A percentile compares a stretch with the other conserved stretches of the same genome.
These are phyloP conservation scores for Porphyrio hochstetteri DNA, from an alignment of 2,113 vertebrate genomes.

Conservation along the genomic window DNA sequence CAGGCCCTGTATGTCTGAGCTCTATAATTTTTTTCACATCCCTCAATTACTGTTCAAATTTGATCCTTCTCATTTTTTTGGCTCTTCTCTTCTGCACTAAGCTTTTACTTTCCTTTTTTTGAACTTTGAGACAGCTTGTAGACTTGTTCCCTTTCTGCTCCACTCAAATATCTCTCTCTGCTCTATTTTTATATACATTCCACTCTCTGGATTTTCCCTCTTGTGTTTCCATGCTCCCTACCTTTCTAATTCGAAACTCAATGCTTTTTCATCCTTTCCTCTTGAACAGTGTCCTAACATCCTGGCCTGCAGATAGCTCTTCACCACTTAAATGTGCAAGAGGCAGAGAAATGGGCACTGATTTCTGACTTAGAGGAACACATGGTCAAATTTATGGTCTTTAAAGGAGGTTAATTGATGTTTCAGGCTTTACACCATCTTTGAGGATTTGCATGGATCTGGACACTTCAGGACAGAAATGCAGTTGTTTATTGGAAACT, in stretches of 20 bases:
- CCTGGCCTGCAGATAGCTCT: background rate
- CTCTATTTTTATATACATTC: background rate
- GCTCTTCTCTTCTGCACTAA: background rate
- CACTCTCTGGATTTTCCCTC: background rate
- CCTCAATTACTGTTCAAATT: background rate
- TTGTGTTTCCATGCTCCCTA: background rate
- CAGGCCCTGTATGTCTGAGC: background rate
- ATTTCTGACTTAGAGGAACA: background rate
- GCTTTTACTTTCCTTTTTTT: background rate
- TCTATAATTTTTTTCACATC: background rate
- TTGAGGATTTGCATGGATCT: constrained; percentile 75
- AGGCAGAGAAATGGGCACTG: background rate
- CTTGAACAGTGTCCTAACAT: background rate
- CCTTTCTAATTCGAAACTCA: background rate
- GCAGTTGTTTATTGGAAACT: constrained; percentile 80
- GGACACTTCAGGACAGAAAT: constrained; percentile 83
- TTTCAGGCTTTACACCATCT: constrained; percentile 78
- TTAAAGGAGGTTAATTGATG: background rate
- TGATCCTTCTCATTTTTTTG: background rate
- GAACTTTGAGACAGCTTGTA: background rate
- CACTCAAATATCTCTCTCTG: background rate
- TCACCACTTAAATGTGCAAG: background rate
- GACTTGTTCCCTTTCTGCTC: background rate
- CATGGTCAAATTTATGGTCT: background rate
- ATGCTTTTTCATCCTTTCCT: background rate